Evolutionary conservation across 2,113 vertebrate species (phyloP).

Genomic region (Atlantisia rogersi): DNA sequence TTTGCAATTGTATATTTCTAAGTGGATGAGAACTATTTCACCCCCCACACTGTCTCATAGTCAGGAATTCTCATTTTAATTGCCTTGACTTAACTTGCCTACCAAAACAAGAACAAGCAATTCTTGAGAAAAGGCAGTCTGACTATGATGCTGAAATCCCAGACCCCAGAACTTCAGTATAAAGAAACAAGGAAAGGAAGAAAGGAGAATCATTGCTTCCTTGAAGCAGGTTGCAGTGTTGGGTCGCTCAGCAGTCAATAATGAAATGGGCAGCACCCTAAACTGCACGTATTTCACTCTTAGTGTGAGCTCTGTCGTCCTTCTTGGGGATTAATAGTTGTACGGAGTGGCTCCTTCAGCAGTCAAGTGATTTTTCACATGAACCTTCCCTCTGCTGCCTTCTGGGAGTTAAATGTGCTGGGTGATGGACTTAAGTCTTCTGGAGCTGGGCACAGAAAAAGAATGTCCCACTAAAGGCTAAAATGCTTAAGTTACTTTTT

Average conservation of each 20-base stretch:
- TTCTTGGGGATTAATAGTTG: conserved; percentile 64
- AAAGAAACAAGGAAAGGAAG: background rate
- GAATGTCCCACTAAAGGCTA: conserved; percentile 68
- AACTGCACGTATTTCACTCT: conserved; percentile 57
- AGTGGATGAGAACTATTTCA: background rate
- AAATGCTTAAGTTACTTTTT: conserved; percentile 81
- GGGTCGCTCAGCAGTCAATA: conserved; percentile 79
- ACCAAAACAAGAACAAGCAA: background rate
- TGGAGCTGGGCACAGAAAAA: conserved; percentile 71
- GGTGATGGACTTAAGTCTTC: conserved; percentile 32
- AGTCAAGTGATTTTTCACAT: conserved; percentile 45
- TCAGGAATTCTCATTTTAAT: background rate
- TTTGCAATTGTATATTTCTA: background rate
- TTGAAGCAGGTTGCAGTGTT: conserved; percentile 60
- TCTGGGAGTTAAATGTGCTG: conserved; percentile 44
- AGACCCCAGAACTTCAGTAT: background rate
- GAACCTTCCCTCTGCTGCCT: conserved; percentile 55
- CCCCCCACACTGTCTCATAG: background rate
- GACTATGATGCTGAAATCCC: background rate
- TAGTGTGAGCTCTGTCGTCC: conserved; percentile 35
- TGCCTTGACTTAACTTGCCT: background rate
- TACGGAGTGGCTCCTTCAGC: conserved; percentile 47
- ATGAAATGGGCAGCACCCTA: conserved; percentile 63
- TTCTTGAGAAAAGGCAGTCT: background rate
- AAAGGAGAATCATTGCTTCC: conserved; percentile 64